Conservation (phyloP, 1,140 invertebrate species). For the Caerostris extrusa region DNA sequence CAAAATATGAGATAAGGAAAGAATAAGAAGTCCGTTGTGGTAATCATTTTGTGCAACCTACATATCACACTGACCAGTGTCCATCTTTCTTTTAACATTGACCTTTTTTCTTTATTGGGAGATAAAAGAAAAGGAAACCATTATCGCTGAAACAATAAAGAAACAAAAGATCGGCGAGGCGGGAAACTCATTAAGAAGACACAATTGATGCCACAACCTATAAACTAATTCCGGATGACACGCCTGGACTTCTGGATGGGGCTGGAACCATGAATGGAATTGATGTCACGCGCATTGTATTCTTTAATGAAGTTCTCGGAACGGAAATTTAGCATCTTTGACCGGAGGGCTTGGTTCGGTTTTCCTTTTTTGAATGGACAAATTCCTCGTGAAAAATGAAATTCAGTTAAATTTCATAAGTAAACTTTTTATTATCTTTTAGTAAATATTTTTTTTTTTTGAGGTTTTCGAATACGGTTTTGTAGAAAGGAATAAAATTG, state of each 20-base stretch:
- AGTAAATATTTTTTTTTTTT: too few species aligned
- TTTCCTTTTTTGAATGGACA: neutral
- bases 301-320: neutral
- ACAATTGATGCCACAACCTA: neutral
- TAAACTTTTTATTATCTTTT: too few species aligned
- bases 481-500: too few species aligned
- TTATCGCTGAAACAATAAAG: neutral
- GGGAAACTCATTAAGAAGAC: neutral
- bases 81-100: neutral
- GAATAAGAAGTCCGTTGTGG: too few species aligned
- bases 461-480: too few species aligned
- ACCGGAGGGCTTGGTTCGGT: neutral
- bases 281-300: constrained; percentile 8
- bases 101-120: neutral
- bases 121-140: neutral
- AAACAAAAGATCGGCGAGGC: neutral
- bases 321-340: constrained; percentile 3
- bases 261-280: neutral
- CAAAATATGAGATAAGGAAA: too few species aligned
- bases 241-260: neutral
- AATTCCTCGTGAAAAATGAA: neutral
- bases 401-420: too few species aligned
- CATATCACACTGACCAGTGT: neutral
- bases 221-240: neutral
- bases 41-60: neutral